These are phyloP conservation scores for Chondrosia reniformis DNA, from an alignment of 37 sponge, comb jelly and placozoan genomes.

Conservation along the genomic window DNA sequence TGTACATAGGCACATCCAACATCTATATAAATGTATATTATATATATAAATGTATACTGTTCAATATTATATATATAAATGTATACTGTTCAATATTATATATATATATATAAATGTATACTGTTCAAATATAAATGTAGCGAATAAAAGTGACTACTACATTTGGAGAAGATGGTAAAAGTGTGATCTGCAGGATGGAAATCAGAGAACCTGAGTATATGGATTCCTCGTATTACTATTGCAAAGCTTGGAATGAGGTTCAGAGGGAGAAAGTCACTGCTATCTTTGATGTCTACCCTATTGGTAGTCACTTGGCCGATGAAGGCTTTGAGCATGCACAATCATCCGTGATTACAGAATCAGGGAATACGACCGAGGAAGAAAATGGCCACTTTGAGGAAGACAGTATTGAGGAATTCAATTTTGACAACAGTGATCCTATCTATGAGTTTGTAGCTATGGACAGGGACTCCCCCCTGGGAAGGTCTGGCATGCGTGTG, in stretches of 20 bases:
- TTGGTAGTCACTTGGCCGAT: conserved; percentile 11
- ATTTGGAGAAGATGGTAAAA: neutral
- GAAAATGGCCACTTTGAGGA: too few relatives aligned
- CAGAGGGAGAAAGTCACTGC: neutral
- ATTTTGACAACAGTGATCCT: too few relatives aligned
- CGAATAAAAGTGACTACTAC: neutral
- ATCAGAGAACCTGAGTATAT: neutral
- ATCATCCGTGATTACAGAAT: too few relatives aligned
- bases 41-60: too few relatives aligned
- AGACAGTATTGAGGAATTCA: too few relatives aligned
- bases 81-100: neutral
- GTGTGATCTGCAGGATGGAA: neutral
- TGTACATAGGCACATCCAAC: too few relatives aligned
- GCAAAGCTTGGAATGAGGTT: neutral
- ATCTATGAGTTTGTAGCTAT: too few relatives aligned
- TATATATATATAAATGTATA: neutral
- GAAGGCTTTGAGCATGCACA: conserved; percentile 1
- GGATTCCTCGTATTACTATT: neutral
- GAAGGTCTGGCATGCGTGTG: too few relatives aligned
- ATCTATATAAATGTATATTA: too few relatives aligned
- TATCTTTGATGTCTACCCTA: conserved; percentile 20
- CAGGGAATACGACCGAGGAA: too few relatives aligned
- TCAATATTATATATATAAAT: too few relatives aligned
- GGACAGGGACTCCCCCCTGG: too few relatives aligned
- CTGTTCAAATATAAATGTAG: neutral